Base-by-base conservation (phyloP, 2,888 invertebrate genomes). In the Drosophila paranaensis region DNA sequence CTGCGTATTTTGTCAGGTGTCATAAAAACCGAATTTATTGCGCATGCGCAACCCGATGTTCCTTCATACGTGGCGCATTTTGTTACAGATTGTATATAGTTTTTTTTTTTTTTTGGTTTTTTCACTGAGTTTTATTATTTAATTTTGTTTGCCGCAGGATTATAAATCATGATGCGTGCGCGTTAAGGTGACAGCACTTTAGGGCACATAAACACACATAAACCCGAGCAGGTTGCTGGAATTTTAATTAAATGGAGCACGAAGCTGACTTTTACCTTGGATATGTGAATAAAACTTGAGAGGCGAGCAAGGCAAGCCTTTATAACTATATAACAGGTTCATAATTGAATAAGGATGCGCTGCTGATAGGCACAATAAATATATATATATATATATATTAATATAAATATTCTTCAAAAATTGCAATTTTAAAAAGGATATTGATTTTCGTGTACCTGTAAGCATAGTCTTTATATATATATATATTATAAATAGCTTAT, bases 1-100 rank as follows among this genome's bases (percentile, higher is more conserved):
- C 82, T 77, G 80, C 79, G 83, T 91, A 91, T 91, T 91, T 91
- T 91, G 91, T 91, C 91, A 91, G 91, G 91, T 91, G 91, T 91
- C 91, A 91, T 91, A 91, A 91, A 91, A 89, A 79, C 73, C 79
- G 81, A 89, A 91, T 91, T 91, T 91, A 91, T 91, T 90, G 89
- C 91, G 85, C 91, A 91, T 89, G 91, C 90, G 82, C 90, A 82
- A 71, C 90, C 71, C 74, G 73, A 73, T 73, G 70, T 77, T 70
- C 71, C 80, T 66, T 54, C 63, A 65, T 63, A 60, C 62, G 39
- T 46, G 37, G 46, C n/a, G 60, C 63, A 61, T 74, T 75, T 71
- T 69, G 61, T 66, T 76, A 54, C 66, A 60, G 58, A 65, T 48
- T 65, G 40, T 70, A 11, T 42, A 53, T 25, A 42, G 37, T 37